These are phyloP conservation scores for Aphelenchoides avenae DNA, from an alignment of 1,140 invertebrate species.

Conservation along the genomic window DNA sequence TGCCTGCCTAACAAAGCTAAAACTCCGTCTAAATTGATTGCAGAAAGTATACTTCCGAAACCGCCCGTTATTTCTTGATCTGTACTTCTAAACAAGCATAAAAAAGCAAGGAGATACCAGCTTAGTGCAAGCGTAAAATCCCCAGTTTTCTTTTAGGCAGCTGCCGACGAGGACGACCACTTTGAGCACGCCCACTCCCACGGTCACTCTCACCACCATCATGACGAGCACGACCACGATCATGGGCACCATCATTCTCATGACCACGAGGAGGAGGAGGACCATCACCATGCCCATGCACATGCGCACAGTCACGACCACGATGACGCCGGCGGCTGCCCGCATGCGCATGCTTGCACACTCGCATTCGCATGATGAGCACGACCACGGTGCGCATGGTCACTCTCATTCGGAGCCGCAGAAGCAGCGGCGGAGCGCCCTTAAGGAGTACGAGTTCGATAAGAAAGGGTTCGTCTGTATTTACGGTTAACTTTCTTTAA, in stretches of 20 bases:
- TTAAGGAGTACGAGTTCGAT: conserved; percentile 24
- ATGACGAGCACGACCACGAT: conserved; percentile 15
- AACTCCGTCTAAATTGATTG: background rate
- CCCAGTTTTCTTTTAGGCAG: background rate
- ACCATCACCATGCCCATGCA: conserved; percentile 27
- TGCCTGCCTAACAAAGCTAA: background rate
- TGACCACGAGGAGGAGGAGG: conserved; percentile 20
- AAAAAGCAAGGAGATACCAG: background rate
- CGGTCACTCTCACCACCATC: conserved; percentile 4
- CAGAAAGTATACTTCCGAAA: background rate
- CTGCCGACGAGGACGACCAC: conserved; percentile 12
- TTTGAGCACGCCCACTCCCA: conserved; percentile 20
- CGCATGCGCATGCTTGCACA: conserved; percentile 18
- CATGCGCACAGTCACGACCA: conserved; percentile 13
- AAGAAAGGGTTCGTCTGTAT: conserved; percentile 21
- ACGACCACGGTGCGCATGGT: conserved; percentile 3
- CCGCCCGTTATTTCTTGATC: background rate
- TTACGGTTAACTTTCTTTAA: background rate
- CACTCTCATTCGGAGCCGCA: conserved; percentile 7
- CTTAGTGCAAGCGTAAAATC: background rate
- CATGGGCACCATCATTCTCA: conserved; percentile 26
- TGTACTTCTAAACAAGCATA: background rate
- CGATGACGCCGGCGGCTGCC: background rate
- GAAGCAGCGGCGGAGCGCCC: conserved; percentile 13
- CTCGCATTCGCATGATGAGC: conserved; percentile 18